phyloP scores from a whole-genome alignment of 2,113 vertebrate species.

The Paraplagusia blochii region DNA sequence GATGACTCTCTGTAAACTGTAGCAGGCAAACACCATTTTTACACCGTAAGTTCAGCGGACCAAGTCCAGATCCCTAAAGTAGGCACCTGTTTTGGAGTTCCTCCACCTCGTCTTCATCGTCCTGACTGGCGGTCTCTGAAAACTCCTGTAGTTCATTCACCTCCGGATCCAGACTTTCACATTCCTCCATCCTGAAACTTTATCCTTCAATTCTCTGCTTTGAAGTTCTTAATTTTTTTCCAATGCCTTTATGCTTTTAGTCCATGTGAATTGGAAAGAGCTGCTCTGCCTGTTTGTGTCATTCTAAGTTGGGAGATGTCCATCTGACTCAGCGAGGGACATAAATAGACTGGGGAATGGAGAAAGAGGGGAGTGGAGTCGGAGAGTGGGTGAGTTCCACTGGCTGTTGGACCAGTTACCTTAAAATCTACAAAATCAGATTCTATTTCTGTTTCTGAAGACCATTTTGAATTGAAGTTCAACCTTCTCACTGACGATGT shows the following conservation, averaged over 20 bases:
- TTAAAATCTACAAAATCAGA: background rate
- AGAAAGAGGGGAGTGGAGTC: slow-evolving; percentile 46
- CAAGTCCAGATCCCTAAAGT: background rate
- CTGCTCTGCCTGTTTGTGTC: slow-evolving; percentile 66
- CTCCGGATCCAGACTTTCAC: slow-evolving; percentile 66
- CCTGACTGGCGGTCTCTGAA: slow-evolving; percentile 58
- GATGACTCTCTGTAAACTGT: background rate
- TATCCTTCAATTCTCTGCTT: slow-evolving; percentile 40
- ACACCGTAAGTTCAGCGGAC: background rate
- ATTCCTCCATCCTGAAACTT: slow-evolving; percentile 64
- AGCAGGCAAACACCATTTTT: too few relatives aligned
- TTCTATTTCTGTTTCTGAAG: background rate
- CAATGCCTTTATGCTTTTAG: slow-evolving; percentile 43
- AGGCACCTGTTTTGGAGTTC: slow-evolving; percentile 83
- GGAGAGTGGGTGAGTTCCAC: background rate
- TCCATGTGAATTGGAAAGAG: slow-evolving; percentile 45
- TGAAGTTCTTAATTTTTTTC: slow-evolving; percentile 11
- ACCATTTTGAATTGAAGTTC: background rate
- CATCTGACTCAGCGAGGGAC: slow-evolving; percentile 83
- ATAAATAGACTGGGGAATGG: slow-evolving; percentile 84
- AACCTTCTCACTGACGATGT: background rate
- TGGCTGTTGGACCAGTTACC: background rate
- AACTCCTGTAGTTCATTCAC: slow-evolving; percentile 65
- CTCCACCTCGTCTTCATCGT: slow-evolving; percentile 74
- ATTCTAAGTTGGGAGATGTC: slow-evolving; percentile 73